Conservation (phyloP, 2,113 vertebrate species). For the Barnardius zonarius region DNA sequence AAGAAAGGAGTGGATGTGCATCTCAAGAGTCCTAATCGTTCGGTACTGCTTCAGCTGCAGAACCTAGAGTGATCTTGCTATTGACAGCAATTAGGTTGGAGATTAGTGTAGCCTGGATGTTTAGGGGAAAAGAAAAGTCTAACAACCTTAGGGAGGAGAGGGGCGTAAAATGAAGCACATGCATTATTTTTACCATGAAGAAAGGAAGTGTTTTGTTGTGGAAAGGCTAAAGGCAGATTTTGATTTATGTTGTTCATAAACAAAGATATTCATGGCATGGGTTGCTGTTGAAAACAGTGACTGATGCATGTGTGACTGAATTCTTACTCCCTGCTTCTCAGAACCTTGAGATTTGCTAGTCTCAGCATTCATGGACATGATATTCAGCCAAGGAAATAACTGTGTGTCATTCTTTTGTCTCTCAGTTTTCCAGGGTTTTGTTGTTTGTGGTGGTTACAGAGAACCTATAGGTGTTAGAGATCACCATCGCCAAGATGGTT, state of each 20-base stretch:
- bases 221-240: not conserved
- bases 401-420: not conserved
- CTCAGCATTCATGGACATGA: not conserved
- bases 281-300: not conserved
- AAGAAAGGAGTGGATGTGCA: not conserved
- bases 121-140: not conserved
- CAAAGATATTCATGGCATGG: not conserved
- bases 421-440: not conserved
- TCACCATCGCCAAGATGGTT: not conserved
- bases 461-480: not conserved
- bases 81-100: not conserved
- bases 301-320: not conserved
- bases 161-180: not conserved
- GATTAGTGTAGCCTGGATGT: not conserved
- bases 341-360: not conserved
- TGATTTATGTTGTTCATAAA: not conserved
- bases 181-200: not conserved
- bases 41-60: not conserved
- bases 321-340: not conserved
- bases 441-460: not conserved
- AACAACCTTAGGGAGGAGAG: not conserved
- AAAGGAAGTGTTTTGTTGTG: not conserved
- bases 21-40: not conserved
- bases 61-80: not conserved
- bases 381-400: not conserved